Base-by-base conservation (phyloP, 2,113 vertebrate genomes). In the Gasterosteus aculeatus region DNA sequence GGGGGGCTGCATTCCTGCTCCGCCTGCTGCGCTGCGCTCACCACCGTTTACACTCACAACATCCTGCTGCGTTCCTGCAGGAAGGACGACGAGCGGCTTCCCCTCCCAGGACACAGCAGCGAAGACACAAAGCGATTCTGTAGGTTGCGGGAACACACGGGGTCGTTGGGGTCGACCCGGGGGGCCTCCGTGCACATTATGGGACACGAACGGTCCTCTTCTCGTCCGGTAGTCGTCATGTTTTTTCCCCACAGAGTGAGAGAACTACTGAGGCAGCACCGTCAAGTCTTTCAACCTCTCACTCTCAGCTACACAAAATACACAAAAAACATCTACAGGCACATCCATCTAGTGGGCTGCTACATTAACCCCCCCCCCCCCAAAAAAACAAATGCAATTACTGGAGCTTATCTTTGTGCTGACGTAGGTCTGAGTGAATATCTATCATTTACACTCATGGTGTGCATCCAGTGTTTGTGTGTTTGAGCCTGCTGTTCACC, bases 171-270 rank as follows among this genome's bases (percentile, higher is more conserved):
- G 60, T 26, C n/a, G 14, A 22, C 10, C 62, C 6, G 49, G 7
- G 7, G 22, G 26, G 72, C 35, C 26, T 49, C 3, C 0, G 11
- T 58, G 31, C 33, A 18, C 49, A 15, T 86, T 74, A 76, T 62
- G 41, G 26, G 77, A 83, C 15, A 31, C 59, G 44, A 65, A 81
- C 54, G 53, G 77, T 39, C 60, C 66, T 18, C 54, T 60, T 69
- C 42, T 73, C 67, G 51, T 81, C 63, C 22, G 51, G 67, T 80
- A 12, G 11, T 16, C 46, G 7, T 0, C 10, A 51, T 11, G 29
- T 72, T 82, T 86, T 49, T 9, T 49, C 47, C 83, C 69, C 80
- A 86, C 82, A 68, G 69, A n/a, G 44, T 26, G 51, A 63, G 65
- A 33, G 54, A 46, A 49, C 19, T 38, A 22, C 16, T 81, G 19